Evolutionary conservation across 2,888 invertebrate genomes (phyloP), one percentile per base, ranked within the genome.

Genomic region (Schizotus pectinicornis): DNA sequence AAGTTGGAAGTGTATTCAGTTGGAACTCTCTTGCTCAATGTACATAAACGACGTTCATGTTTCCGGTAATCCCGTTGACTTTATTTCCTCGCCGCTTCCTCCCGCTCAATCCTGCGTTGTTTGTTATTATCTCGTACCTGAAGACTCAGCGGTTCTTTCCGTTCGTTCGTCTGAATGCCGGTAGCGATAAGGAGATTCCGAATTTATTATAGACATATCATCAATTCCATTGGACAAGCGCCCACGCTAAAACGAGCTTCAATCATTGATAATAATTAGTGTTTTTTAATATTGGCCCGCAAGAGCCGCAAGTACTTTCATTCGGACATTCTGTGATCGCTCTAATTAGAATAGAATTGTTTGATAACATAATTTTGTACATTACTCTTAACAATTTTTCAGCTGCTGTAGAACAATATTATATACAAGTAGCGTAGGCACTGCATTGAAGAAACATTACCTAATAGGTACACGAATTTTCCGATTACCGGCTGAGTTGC

Each of bases 171-270:
- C 43, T 37, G 11, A 22, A 22, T 22, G 22, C 22, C 22, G 22
- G 22, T 22, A 22, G 22, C 22, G 22, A 22, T 49, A 38, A 43
- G 61, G 54, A 64, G 37, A 72, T 74, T 69, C 71, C 76, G 74
- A 76, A 77, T 76, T 76, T 75, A 75, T 70, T 70, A 65, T 64
- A 73, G 71, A 77, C 75, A 76, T 77, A 77, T 76, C 76, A 74
- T 69, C 65, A 65, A 63, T 49, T 43, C 56, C 41, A 61, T 50
- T 59, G 47, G 49, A 43, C 59, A 56, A 53, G 51, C 35, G 13
- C 59, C 51, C 51, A 53, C 53, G 58, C 51, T 57, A 66, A 53
- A 57, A 61, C 59, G 66, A 67, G 66, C 65, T 69, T 65, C 62
- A 56, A 62, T 57, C 64, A 60, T 63, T 62, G 66, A 69, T 69